Conservation (phyloP, 1,140 invertebrate genomes). For the Cecropterus lyciades region DNA sequence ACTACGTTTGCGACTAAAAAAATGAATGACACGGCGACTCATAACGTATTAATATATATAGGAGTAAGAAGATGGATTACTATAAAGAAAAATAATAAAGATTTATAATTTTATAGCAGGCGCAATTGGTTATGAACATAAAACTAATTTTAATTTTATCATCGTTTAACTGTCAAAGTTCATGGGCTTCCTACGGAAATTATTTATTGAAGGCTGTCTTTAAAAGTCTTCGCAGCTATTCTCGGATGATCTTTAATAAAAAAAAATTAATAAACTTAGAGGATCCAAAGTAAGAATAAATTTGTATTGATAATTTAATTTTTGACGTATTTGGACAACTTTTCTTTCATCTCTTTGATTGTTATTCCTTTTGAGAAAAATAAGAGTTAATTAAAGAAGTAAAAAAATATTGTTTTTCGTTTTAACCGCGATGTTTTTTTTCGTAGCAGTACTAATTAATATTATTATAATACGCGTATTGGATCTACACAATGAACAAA, state of each 20-base stretch:
- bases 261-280: conserved; percentile 16
- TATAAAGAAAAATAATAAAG: no score
- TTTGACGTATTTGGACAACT: background rate
- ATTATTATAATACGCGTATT: no score
- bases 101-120: conserved; percentile 15
- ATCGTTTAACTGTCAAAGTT: conserved; percentile 1
- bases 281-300: background rate
- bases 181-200: background rate
- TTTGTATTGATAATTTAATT: conserved; percentile 5
- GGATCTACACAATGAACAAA: no score
- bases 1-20: no score
- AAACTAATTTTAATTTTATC: conserved; percentile 12
- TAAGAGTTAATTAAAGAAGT: conserved; percentile 1
- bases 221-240: conserved; percentile 5
- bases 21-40: no score
- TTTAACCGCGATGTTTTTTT: no score
- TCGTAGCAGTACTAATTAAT: no score
- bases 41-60: no score
- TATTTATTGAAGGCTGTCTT: conserved; percentile 4
- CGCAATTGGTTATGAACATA: background rate
- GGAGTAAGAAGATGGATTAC: no score
- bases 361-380: background rate
- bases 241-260: conserved; percentile 20
- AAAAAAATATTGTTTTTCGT: no score
- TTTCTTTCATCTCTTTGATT: conserved; percentile 2